Evolutionary conservation across 2,113 vertebrate species (phyloP), one percentile per base, ranked within the genome.

Genomic region (Eulacestoma nigropectus): DNA sequence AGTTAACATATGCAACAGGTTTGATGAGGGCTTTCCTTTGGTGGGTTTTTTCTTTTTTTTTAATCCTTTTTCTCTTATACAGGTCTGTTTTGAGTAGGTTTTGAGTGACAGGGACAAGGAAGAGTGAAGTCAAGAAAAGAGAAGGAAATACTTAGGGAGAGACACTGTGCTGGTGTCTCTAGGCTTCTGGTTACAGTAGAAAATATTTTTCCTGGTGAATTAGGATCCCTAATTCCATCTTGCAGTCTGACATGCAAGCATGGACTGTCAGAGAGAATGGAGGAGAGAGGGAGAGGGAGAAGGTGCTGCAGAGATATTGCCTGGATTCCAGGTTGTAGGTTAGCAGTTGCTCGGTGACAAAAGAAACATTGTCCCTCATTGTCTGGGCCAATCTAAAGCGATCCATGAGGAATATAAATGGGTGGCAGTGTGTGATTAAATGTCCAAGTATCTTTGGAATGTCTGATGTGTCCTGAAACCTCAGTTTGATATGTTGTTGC

Each of bases 31-130:
- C 6, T 85, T 85, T 57, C 18, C 4, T 50, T 77, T 33, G 10
- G 23, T 73, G 44, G 3, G 0, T 4, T 49, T 50, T 52, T 16
- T 6, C 0, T 3, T 15, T 17, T 42, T 29, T 37, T 7, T 5
- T 12, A 47, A 30, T 23, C 13, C 4, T 68, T 60, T 27, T 65
- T 75, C 18, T 67, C 11, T 21, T 55, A 5, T 4, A 11, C 7
- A 41, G 7, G 55, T 83, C 56, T 72, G 13, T 35, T 81, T 62
- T 59, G n/a, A 50, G 26, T 47, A 46, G 4, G 6, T 65, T 89
- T 67, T 50, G 4, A 29, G 12, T 47, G n/a, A 25, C 12, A 57
- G 29, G 5, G 6, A 23, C 67, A 84, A 78, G 11, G 16, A 68
- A 80, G 27, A 69, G 4, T 9, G 49, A 55, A 27, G 16, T 79